Conservation (phyloP, 1,140 invertebrate species). For the Venustaconcha ellipsiformis region DNA sequence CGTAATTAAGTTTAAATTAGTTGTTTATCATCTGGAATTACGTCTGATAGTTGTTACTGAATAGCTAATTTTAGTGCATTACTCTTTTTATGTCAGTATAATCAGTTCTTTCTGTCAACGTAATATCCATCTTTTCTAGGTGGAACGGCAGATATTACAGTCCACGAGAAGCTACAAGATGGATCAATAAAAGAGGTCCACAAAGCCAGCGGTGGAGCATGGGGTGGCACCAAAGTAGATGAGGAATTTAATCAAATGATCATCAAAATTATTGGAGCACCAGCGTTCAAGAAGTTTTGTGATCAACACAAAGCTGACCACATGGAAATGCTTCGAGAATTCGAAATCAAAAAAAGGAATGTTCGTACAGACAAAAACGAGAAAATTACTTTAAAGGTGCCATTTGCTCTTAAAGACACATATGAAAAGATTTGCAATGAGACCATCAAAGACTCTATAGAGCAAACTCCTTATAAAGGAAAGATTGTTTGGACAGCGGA, state of each 20-base stretch:
- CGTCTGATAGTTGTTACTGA: too few species aligned
- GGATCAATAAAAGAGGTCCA: slow-evolving; percentile 25
- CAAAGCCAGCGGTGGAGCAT: slow-evolving; percentile 32
- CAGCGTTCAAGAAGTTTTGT: slow-evolving; percentile 14
- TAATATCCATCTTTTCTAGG: slow-evolving; percentile 1
- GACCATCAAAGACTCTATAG: neutral
- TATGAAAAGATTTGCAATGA: neutral
- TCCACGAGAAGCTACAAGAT: slow-evolving; percentile 13
- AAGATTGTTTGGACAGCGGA: neutral
- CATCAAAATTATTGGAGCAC: slow-evolving; percentile 20
- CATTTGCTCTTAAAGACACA: slow-evolving; percentile 7
- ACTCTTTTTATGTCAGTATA: too few species aligned
- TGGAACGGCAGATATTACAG: slow-evolving; percentile 32
- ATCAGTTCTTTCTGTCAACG: too few species aligned
- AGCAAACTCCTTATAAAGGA: neutral
- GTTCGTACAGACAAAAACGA: slow-evolving; percentile 12
- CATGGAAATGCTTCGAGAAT: slow-evolving; percentile 24
- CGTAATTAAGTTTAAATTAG: too few species aligned
- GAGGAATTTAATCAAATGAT: slow-evolving; percentile 26
- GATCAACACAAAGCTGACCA: slow-evolving; percentile 20
- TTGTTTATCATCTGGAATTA: too few species aligned
- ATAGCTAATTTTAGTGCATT: too few species aligned
- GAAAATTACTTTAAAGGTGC: slow-evolving; percentile 25
- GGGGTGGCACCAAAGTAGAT: slow-evolving; percentile 34
- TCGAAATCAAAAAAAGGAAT: slow-evolving; percentile 29